A percentile compares a stretch with the other conserved stretches of the same genome.
Conservation (phyloP, 1,140 invertebrate species). For the Drosophila grimshawi region DNA sequence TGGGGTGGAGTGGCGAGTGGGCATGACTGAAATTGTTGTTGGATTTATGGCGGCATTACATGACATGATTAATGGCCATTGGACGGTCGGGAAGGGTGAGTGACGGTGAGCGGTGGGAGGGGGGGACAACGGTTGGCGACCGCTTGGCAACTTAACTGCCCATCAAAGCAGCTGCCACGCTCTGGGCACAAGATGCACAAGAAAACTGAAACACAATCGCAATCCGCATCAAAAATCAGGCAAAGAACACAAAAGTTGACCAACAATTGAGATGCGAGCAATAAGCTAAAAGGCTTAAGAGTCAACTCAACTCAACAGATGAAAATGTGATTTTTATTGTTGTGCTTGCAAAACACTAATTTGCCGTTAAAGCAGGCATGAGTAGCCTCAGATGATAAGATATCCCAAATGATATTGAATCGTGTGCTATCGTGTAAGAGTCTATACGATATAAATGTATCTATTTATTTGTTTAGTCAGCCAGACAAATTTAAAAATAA, state of each 20-base stretch:
- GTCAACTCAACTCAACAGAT: neutral
- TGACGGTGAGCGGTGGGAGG: neutral
- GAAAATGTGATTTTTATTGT: neutral
- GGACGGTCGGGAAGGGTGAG: neutral
- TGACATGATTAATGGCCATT: constrained; percentile 76
- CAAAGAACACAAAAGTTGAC: neutral
- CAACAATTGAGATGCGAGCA: constrained; percentile 14
- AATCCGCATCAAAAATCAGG: neutral
- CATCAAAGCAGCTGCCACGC: constrained; percentile 49
- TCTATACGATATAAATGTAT: too few relatives aligned
- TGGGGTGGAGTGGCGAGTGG: neutral
- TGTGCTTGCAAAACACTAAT: too few relatives aligned
- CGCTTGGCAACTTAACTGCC: constrained; percentile 36
- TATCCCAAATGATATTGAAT: too few relatives aligned
- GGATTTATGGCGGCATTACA: constrained; percentile 82
- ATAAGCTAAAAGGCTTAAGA: constrained; percentile 21
- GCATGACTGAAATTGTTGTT: constrained; percentile 71
- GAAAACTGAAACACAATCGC: neutral
- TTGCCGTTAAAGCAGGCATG: too few relatives aligned
- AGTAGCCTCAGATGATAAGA: too few relatives aligned
- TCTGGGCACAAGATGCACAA: neutral
- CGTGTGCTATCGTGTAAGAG: too few relatives aligned
- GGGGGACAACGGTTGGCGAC: neutral
- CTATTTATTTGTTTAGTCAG: too few relatives aligned
- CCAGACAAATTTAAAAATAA: too few relatives aligned